These are phyloP conservation scores for Octomys mimax DNA, from an alignment of 2,797 vertebrate genomes.

Conservation along the genomic window DNA sequence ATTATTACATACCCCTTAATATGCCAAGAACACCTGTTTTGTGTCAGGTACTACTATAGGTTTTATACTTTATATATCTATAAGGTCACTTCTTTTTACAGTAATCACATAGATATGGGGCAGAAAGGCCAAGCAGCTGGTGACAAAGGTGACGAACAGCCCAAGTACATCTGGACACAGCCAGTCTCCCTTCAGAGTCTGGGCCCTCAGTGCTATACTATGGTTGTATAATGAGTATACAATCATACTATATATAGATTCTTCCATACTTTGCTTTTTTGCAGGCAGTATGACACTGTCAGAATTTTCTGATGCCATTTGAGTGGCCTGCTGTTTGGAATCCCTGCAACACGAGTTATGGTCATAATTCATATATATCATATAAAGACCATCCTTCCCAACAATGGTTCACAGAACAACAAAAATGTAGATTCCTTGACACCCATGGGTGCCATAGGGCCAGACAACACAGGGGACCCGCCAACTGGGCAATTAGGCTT, in stretches of 20 bases:
- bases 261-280: not conserved
- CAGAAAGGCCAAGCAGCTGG: not conserved
- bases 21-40: not conserved
- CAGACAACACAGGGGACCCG: not conserved
- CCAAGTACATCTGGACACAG: not conserved
- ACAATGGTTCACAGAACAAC: constrained; percentile 26
- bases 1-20: not conserved
- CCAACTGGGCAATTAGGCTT: not conserved
- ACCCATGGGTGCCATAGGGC: not conserved
- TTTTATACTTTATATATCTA: not conserved
- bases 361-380: not conserved
- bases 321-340: constrained; percentile 10
- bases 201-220: too few species aligned
- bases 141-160: not conserved
- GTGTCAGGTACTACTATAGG: not conserved
- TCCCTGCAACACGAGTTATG: constrained; percentile 21
- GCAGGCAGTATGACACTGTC: not conserved
- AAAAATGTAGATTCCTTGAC: constrained; percentile 26
- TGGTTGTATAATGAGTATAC: not conserved
- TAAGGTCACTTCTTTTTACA: not conserved
- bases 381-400: not conserved
- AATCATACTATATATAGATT: not conserved
- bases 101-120: not conserved
- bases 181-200: not conserved
- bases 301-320: constrained; percentile 12